Evolutionary conservation across 2,797 vertebrate species (phyloP).

Genomic region (Mus minutoides): DNA sequence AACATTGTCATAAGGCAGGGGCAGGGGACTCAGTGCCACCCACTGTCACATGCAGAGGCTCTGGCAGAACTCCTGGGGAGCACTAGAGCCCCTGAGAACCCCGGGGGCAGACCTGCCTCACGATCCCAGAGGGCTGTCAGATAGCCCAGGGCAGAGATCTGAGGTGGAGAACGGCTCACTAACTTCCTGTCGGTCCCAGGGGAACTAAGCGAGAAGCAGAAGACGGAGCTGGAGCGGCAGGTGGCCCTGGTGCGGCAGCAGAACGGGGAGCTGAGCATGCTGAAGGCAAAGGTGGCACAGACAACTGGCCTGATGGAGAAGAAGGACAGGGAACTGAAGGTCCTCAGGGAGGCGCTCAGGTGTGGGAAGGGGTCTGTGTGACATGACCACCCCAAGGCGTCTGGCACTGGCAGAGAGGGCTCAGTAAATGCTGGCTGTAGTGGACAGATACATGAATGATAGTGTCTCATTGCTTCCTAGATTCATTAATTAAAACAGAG

Average conservation of each 20-base stretch:
- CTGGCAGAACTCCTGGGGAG: neutral
- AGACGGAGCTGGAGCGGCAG: slow-evolving; percentile 88
- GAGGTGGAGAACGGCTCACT: neutral
- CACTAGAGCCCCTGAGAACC: neutral
- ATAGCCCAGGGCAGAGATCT: neutral
- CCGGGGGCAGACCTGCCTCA: rapidly evolving
- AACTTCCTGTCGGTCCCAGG: slow-evolving; percentile 79
- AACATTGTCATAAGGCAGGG: neutral
- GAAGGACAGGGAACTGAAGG: slow-evolving; percentile 86
- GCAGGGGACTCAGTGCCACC: neutral
- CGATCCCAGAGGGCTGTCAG: neutral
- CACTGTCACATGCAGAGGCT: neutral
- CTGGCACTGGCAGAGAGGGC: neutral
- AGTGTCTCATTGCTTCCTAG: neutral
- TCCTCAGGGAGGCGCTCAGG: slow-evolving; percentile 84
- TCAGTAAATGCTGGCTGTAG: neutral
- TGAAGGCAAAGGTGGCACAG: slow-evolving; percentile 82
- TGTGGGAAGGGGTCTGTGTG: slow-evolving; percentile 46
- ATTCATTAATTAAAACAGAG: neutral
- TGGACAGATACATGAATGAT: neutral
- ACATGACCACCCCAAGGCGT: neutral
- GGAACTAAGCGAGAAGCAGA: slow-evolving; percentile 89
- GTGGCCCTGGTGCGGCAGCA: slow-evolving; percentile 81
- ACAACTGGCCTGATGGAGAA: slow-evolving; percentile 83
- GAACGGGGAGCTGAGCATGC: slow-evolving; percentile 82